Evolutionary conservation across 2,113 vertebrate genomes (phyloP).

Genomic region (Aldabrachelys gigantea): DNA sequence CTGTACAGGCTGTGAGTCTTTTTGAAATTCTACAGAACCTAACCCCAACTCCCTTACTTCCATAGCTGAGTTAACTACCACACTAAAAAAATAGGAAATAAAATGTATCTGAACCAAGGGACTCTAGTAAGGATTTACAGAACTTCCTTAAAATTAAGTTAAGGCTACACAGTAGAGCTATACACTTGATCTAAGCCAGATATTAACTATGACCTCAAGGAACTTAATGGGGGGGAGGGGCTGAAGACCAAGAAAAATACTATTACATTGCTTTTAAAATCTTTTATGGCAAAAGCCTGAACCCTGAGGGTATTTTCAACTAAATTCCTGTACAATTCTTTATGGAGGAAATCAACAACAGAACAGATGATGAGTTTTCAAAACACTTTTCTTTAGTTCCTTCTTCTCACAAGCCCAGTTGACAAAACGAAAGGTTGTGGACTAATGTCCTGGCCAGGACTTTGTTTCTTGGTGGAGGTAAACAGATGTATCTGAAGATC

Average conservation of each 20-base stretch:
- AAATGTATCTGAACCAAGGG: slow-evolving; percentile 1
- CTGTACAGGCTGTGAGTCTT: background rate
- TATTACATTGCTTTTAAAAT: background rate
- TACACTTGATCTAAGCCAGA: slow-evolving; percentile 21
- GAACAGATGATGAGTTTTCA: slow-evolving; percentile 18
- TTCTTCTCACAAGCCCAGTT: background rate
- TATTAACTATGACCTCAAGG: background rate
- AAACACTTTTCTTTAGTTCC: background rate
- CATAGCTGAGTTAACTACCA: background rate
- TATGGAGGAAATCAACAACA: slow-evolving; percentile 1
- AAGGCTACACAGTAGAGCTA: slow-evolving; percentile 14
- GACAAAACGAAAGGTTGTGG: background rate
- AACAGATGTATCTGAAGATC: slow-evolving; percentile 30
- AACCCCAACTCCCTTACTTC: slow-evolving; percentile 4
- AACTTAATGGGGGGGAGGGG: background rate
- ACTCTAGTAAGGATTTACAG: background rate
- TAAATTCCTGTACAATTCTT: slow-evolving; percentile 11
- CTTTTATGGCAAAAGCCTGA: background rate
- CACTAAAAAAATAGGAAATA: slow-evolving; percentile 21
- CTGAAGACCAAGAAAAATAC: slow-evolving; percentile 13
- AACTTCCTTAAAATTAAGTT: slow-evolving; percentile 8
- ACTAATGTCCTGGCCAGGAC: background rate
- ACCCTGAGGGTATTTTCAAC: background rate
- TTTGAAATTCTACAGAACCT: background rate
- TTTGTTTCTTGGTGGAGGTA: slow-evolving; percentile 61